Conservation (phyloP, 2,888 invertebrate species). For the Xestia ashworthii region DNA sequence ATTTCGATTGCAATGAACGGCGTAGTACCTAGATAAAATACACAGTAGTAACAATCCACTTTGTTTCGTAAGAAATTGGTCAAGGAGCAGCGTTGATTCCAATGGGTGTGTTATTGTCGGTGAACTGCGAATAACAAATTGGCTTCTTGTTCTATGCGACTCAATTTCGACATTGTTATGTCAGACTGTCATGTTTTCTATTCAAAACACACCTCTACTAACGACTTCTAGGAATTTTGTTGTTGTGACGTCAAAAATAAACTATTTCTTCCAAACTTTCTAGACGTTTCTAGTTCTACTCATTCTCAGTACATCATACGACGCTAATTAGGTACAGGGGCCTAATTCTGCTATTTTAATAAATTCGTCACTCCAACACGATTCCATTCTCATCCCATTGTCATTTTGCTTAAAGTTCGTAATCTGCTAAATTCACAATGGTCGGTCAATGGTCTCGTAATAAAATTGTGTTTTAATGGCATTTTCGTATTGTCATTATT, state of each 20-base stretch:
- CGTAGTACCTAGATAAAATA: neutral
- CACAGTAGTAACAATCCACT: slow-evolving; percentile 9
- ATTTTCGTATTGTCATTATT: no score
- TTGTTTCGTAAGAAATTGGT: neutral
- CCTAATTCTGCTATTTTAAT: no score
- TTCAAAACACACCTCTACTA: neutral
- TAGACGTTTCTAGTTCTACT: neutral
- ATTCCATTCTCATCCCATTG: no score
- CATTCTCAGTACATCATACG: neutral
- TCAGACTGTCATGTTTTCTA: neutral
- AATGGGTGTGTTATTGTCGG: neutral
- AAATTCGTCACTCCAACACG: no score
- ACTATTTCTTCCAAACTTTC: slow-evolving; percentile 25
- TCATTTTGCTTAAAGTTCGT: no score
- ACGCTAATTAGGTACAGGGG: neutral
- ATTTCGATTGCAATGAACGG: neutral
- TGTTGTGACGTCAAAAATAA: slow-evolving; percentile 17
- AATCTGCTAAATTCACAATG: no score
- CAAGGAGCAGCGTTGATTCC: neutral
- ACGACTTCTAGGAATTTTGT: neutral
- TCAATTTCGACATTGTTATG: neutral
- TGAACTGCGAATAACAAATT: neutral
- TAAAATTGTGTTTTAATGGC: no score
- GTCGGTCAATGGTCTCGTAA: no score
- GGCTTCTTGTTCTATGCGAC: neutral